Evolutionary conservation across 2,888 invertebrate genomes (phyloP), one percentile per base, ranked within the genome.

Genomic region (Diplazon laetatorius): DNA sequence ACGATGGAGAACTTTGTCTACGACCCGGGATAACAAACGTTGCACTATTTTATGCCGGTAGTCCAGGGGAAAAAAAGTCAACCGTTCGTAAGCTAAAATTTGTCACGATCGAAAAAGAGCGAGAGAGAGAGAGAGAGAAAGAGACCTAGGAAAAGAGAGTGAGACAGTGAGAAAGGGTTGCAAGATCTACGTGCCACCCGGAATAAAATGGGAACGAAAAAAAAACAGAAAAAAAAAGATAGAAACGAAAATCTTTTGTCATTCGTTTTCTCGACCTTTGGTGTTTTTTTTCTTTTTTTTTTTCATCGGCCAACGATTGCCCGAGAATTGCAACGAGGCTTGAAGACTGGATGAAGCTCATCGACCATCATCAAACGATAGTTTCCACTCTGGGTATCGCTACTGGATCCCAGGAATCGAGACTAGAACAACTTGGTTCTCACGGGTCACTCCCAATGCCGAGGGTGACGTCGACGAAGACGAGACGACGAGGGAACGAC

Each of bases 401-500:
- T 42, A 39, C 30, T 30, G n/a, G n/a, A n/a, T n/a, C 25, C 37
- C 16, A 22, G 18, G 48, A 59, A 68, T 76, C 72, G 73, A 57
- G 44, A 70, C 22, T 60, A 60, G 42, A 50, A 42, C 37, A 20
- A 63, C n/a, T n/a, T n/a, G n/a, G n/a, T 8, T 16, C 20, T 35
- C 14, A 12, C 30, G 6, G n/a, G n/a, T n/a, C n/a, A n/a, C n/a
- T 8, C 10, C 37, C 42, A 9, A n/a, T 1, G n/a, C 14, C 25
- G 52, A 37, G 18, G 35, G 52, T n/a, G 22, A 18, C 20, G 18
- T 18, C 20, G 18, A 18, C 39, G 37, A 22, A 22, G 55, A 50
- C 16, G 52, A 12, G 35, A 65, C 37, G 48, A 52, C 35, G 59
- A 50, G 44, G 44, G 52, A 72, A 68, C 72, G 77, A 77, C 77